Evolutionary conservation across 2,113 vertebrate species (phyloP).

Genomic region (Pantherophis guttatus): DNA sequence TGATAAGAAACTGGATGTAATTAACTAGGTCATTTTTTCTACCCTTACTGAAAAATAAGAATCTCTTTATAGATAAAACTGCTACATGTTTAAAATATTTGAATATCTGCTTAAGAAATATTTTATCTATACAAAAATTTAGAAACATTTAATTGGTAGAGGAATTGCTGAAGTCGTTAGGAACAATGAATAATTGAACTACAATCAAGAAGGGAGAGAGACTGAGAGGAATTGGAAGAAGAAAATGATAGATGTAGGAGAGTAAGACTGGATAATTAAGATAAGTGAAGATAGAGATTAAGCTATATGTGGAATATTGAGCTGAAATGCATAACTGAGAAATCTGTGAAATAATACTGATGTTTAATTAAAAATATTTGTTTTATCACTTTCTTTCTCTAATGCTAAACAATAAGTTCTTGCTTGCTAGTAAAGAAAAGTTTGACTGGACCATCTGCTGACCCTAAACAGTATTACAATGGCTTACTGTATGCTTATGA

Average conservation of each 20-base stretch:
- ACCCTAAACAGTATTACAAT: background rate
- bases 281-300: background rate
- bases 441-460: background rate
- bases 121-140: background rate
- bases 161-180: background rate
- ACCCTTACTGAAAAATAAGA: background rate
- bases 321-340: background rate
- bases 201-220: background rate
- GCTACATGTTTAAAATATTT: background rate
- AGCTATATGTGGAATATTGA: background rate
- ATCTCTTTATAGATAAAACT: background rate
- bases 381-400: background rate
- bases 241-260: background rate
- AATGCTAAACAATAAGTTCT: background rate
- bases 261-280: background rate
- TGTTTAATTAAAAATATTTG: background rate
- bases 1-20: background rate
- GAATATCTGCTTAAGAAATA: background rate
- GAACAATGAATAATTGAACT: background rate
- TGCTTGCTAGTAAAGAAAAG: background rate
- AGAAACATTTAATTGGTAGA: background rate
- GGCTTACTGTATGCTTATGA: background rate
- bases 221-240: background rate
- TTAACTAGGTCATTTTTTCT: background rate
- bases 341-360: background rate